Evolutionary conservation across 2,113 vertebrate species (phyloP), one percentile per base, ranked within the genome.

Genomic region (Carassius gibelio): DNA sequence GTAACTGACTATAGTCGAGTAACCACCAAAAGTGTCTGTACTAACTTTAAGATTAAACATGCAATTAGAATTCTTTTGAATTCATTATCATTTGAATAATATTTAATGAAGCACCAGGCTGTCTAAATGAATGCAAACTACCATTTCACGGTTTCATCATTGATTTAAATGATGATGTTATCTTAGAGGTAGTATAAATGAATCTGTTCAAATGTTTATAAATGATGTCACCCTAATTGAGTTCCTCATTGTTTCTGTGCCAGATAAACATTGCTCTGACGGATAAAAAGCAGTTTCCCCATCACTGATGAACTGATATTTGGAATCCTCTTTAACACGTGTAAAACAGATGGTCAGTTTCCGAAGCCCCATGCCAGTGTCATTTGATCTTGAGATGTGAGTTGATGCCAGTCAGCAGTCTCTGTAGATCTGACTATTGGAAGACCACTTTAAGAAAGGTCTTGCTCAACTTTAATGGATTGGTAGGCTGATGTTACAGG

Each of bases 331-430:
- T 19, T 55, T 23, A 52, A 23, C 81, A 59, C 15, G 3, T 30
- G 62, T 42, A 23, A 68, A 36, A 52, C 5, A 52, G 8, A 68
- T 30, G 26, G 17, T 55, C 66, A 57, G 50, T 38, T 82, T 15
- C 30, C n/a, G 45, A 38, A 36, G 15, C 5, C 61, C 17, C 23
- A 36, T 55, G 19, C 66, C 50, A 11, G 66, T 82, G 81, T 74
- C 68, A 72, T 74, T 17, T 83, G 50, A 83, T 83, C 81, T 82
- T 30, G 42, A 69, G 48, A 48, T 38, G 77, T 45, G 38, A 36
- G 84, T 42, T 55, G 76, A 80, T 80, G 52, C 45, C 84, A 72
- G 76, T 85, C 55, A 64, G 77, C 84, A 75, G 81, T 71, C 34
- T 72, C 19, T 68, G 80, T 17, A 50, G 10, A 26, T 30, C 21